A percentile compares a stretch with the other conserved stretches of the same genome.
Conservation (phyloP, 2,797 vertebrate genomes). For the Oryzias sinensis region DNA sequence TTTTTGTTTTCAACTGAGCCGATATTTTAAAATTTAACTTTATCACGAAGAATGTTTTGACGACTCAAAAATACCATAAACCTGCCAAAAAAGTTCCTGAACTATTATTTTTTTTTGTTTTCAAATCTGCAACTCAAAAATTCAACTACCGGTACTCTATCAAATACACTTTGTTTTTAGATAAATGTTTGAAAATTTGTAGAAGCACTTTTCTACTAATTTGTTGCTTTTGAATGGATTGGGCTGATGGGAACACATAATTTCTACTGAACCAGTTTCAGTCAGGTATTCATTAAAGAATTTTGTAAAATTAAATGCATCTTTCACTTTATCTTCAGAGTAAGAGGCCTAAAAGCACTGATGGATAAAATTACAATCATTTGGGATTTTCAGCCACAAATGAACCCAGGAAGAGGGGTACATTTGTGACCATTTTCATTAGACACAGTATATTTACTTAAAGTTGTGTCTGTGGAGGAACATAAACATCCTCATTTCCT, state of each 20-base stretch:
- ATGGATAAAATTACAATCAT: constrained; percentile 46
- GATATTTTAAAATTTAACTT: no score
- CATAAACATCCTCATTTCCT: constrained; percentile 66
- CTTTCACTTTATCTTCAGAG: constrained; percentile 19
- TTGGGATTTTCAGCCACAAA: constrained; percentile 61
- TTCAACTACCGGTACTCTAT: no score
- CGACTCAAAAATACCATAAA: no score
- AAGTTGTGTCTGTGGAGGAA: constrained; percentile 56
- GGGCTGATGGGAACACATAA: no score
- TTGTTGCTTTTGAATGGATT: no score
- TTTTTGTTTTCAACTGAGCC: no score
- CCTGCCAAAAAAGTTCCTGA: not conserved
- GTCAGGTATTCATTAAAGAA: constrained; percentile 23
- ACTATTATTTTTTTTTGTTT: constrained; percentile 25
- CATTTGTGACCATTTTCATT: constrained; percentile 57
- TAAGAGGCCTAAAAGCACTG: constrained; percentile 33
- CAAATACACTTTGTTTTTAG: no score
- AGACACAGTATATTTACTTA: constrained; percentile 49
- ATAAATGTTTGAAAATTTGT: no score
- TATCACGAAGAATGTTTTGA: no score
- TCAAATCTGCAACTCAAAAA: constrained; percentile 7
- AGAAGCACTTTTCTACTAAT: no score
- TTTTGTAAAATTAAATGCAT: constrained; percentile 21
- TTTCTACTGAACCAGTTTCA: constrained; percentile 2
- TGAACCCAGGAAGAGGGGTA: constrained; percentile 74